A percentile compares a stretch with the other conserved stretches of the same genome.
Conservation (phyloP, 2,888 invertebrate genomes). For the Sturmia bella region DNA sequence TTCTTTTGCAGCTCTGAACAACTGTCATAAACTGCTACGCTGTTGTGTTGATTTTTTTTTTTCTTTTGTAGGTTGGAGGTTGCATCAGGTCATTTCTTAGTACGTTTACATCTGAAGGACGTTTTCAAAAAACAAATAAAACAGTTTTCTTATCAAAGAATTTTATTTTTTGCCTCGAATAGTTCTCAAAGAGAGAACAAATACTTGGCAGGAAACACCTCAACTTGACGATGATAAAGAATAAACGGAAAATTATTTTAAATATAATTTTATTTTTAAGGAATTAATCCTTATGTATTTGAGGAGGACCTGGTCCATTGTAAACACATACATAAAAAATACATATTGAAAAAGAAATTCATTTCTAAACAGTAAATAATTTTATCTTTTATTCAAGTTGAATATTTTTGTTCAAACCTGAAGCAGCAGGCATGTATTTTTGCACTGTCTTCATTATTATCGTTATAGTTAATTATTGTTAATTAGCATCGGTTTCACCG, state of each 20-base stretch:
- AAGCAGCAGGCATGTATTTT: background rate
- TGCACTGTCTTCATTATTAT: constrained; percentile 1
- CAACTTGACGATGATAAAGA: background rate
- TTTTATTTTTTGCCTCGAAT: constrained; percentile 16
- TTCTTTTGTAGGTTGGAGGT: constrained; percentile 57
- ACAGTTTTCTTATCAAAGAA: constrained; percentile 28
- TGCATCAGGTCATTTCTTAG: constrained; percentile 61
- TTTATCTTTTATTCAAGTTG: background rate
- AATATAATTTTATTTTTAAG: background rate
- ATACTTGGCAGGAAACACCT: background rate
- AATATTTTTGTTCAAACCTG: background rate
- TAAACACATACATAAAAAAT: too few species aligned
- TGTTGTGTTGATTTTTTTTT: background rate
- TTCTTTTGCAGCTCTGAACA: constrained; percentile 26
- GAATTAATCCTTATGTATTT: too few species aligned
- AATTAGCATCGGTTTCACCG: constrained; percentile 52
- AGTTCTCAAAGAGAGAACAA: background rate
- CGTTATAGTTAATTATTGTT: constrained; percentile 24
- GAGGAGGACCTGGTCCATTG: too few species aligned
- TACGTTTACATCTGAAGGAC: constrained; percentile 62
- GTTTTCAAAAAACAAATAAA: constrained; percentile 4
- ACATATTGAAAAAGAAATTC: too few species aligned
- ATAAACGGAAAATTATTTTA: background rate
- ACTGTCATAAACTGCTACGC: constrained; percentile 23
- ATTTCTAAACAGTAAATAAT: too few species aligned